Base-by-base conservation (phyloP, 2,888 invertebrate species). In the Anticlea derivata region DNA sequence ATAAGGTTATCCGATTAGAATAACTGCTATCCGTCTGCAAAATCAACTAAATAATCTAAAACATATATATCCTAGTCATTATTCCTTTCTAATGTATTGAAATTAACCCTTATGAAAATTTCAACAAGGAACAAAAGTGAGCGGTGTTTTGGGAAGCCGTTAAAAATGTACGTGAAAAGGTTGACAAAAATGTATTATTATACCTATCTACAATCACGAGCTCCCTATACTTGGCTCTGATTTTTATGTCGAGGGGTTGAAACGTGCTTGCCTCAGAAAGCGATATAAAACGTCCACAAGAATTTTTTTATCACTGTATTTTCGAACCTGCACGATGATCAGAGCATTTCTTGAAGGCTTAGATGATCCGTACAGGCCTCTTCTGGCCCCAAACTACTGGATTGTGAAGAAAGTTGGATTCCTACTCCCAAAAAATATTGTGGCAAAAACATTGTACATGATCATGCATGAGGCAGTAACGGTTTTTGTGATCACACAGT, bases 381-480 rank as follows among this genome's bases (percentile, higher is more conserved):
- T 86, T 1, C 55, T 86, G 8, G 86, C 75, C 31, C 87, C 86
- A 10, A 87, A 82, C 45, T 77, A 73, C 60, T 86, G 86, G 86
- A 66, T 82, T 6, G 48, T 86, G 23, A 72, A 64, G 31, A 73
- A 55, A 57, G 58, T 66, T 10, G 84, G 86, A 1, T 55, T 87
- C 24, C 55, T 88, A 10, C 60, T 87, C 50, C 83, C 86, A 1
- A 51, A 76, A 50, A 77, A 67, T 6, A 60, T 44, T 24, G 17
- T 69, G 0, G 49, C 38, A 8, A 82, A 65, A 66, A 33, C 65
- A 2, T 40, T 64, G 0, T 75, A 68, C 26, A 68, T 86, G 1
- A 45, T 77, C 3, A 7, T 83, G 4, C 83, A 86, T 39, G 76
- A 75, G 38, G 60, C 75, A 11, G 80, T 70, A 1, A 61, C 76